Evolutionary conservation across 2,797 vertebrate species (phyloP), one percentile per base, ranked within the genome.

Genomic region (Amblyraja radiata): DNA sequence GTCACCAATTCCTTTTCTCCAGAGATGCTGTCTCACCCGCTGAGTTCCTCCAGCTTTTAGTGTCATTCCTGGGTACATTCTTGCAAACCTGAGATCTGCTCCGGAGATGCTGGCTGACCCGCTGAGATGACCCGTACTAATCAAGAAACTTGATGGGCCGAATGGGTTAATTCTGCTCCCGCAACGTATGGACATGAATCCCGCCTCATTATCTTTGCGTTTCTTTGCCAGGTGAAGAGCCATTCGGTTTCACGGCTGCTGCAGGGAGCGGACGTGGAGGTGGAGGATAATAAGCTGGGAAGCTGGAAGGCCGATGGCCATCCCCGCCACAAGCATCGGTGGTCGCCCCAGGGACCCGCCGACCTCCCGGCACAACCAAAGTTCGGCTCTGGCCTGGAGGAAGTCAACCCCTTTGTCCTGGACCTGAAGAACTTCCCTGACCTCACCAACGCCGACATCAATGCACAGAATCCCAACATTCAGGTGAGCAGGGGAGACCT

Each of bases 381-480:
- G 1, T 96, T 93, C 0, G 95, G 90, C 1, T 74, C 90, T 68
- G 71, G 97, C 93, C 93, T 0, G 36, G 97, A 97, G 92, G 97
- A 98, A 93, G 96, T 94, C 77, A 95, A 96, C n/a, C 97, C 97
- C 7, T 97, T 98, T 80, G 94, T 98, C 94, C 94, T 98, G 94
- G 98, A 98, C 93, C 96, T 99, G 93, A 97, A 98, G 95, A 98
- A 97, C 94, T 96, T 99, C 68, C 98, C 97, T 0, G 97, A 97
- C 84, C 95, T 98, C 93, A 97, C 97, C 93, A 97, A 97, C 0
- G 96, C 97, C 73, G 97, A 98, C 93, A 95, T 97, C 93, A 97
- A 96, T 13, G 96, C 98, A 0, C 97, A 97, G 93, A 99, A 98
- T 94, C 98, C 98, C 90, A 98, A 98, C 93, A 99, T 99, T 95